Conservation (phyloP, 2,113 vertebrate genomes). For the Neopipo cinnamomea region DNA sequence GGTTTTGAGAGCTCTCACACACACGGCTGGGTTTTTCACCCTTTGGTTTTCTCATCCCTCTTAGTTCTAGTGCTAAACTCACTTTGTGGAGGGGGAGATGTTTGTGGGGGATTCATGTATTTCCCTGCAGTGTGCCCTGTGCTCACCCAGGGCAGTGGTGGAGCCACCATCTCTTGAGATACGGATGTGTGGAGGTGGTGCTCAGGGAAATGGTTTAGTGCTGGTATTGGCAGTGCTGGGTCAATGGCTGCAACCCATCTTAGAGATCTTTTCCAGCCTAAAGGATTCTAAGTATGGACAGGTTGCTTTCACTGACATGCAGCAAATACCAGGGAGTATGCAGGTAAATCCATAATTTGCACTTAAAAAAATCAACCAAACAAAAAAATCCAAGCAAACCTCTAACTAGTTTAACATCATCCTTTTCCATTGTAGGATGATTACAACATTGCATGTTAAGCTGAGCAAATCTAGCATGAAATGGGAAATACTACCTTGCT, state of each 20-base stretch:
- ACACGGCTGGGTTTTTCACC: rapidly evolving
- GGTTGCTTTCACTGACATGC: not conserved
- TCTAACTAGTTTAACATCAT: not conserved
- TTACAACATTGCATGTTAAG: not conserved
- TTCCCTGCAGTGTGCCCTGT: no score
- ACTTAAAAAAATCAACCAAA: not conserved
- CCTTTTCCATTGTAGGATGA: not conserved
- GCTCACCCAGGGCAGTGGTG: no score
- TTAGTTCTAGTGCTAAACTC: not conserved
- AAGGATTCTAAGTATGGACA: not conserved
- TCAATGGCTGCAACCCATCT: not conserved
- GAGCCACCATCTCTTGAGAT: not conserved
- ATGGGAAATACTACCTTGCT: not conserved
- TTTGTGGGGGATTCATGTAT: not conserved
- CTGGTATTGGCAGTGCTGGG: not conserved
- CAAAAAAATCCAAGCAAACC: not conserved
- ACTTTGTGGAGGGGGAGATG: not conserved
- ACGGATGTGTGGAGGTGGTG: no score
- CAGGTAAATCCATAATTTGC: not conserved
- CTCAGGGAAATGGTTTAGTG: not conserved
- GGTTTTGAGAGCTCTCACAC: not conserved
- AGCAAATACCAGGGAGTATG: not conserved
- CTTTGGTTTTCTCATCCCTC: not conserved
- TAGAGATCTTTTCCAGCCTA: not conserved
- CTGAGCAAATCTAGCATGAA: not conserved